These are phyloP conservation scores for Gobio occitaniae DNA, from an alignment of 2,797 vertebrate species.

Conservation along the genomic window DNA sequence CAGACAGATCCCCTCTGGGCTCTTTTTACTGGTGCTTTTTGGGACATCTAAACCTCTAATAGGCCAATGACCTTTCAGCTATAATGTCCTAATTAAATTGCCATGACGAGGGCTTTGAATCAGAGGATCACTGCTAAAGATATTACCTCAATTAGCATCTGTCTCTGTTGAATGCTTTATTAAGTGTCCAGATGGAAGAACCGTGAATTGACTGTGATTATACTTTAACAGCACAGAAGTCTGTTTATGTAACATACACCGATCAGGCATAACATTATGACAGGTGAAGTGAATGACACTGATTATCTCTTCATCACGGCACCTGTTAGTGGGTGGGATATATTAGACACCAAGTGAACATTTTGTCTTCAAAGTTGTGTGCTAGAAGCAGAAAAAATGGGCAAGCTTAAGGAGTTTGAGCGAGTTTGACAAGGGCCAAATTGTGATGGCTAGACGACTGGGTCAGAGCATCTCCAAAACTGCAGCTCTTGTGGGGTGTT, in stretches of 20 bases:
- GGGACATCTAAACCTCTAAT: constrained; percentile 48
- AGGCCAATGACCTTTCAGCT: constrained; percentile 60
- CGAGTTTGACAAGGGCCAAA: no score
- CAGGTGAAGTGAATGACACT: no score
- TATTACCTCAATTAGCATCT: constrained; percentile 56
- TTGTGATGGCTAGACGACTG: no score
- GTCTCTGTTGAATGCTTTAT: constrained; percentile 34
- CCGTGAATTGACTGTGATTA: not conserved
- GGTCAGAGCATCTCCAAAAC: no score
- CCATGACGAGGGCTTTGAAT: constrained; percentile 34
- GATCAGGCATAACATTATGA: no score
- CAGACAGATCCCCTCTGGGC: constrained; percentile 47
- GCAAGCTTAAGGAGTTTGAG: no score
- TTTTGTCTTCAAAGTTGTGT: no score
- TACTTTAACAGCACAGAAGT: constrained; percentile 15
- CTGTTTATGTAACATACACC: constrained; percentile 15
- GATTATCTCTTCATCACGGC: no score
- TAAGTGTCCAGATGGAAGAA: constrained; percentile 35
- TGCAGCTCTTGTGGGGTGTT: no score
- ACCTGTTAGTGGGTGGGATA: no score
- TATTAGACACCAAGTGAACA: no score
- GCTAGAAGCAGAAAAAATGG: no score
- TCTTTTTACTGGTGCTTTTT: constrained; percentile 33
- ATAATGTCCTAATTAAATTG: constrained; percentile 57
- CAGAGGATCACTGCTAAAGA: constrained; percentile 42